Evolutionary conservation across 2,888 invertebrate genomes (phyloP), one percentile per base, ranked within the genome.

Genomic region (Zele albiditarsus): DNA sequence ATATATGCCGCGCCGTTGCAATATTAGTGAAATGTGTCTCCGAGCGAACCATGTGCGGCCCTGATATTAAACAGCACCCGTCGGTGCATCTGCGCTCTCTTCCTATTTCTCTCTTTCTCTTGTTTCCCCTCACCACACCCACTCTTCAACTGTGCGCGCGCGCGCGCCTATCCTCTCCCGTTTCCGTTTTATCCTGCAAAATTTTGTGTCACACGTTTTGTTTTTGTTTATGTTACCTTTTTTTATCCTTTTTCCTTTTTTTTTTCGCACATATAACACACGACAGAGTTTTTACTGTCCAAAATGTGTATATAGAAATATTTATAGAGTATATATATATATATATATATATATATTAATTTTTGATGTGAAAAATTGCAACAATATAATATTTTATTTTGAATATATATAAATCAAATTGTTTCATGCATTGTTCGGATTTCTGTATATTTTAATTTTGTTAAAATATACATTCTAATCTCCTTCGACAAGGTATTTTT

Each of bases 1-100:
- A 60, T 58, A 74, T 57, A 73, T 63, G 62, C 71, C 33, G 71
- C 49, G 68, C 71, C 78, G 73, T 77, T 80, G 85, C 81, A 85
- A 87, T 88, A 88, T 87, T 86, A 87, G 86, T 86, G 86, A 88
- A 88, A 88, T 87, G 86, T 88, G 87, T 87, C 87, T 87, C 84
- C 81, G 81, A 82, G 82, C 82, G 84, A 82, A 85, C 84, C 88
- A 86, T 86, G 86, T 87, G 88, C 84, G 85, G 80, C 85, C 80
- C 84, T 85, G 87, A 88, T 88, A 88, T 88, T 87, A 88, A 88
- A 88, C 87, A 87, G 87, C 86, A 84, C 83, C 83, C 80, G 79
- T 80, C 83, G 82, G 82, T 86, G 85, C 86, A 86, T 86, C 86
- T 85, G 86, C 84, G 65, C 77, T 80, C 73, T 71, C 65, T 49